phyloP scores from a whole-genome alignment of 2,888 invertebrate genomes.

The Acanthopleura granulata region DNA sequence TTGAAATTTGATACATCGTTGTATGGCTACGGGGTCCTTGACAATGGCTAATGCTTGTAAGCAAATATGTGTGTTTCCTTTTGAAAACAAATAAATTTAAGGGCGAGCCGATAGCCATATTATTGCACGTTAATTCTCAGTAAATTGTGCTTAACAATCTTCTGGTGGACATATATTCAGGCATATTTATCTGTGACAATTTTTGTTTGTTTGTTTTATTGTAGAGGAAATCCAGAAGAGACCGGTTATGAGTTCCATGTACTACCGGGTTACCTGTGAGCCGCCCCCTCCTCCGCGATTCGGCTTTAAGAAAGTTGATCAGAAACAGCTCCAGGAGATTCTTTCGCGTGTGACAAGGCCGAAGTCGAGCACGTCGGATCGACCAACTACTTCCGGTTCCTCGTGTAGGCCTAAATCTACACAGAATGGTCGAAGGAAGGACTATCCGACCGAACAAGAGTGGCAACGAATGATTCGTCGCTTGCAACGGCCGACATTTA shows the following conservation, averaged over 20 bases:
- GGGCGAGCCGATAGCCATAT: too few relatives aligned
- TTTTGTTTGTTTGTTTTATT: not conserved
- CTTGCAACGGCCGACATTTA: not conserved
- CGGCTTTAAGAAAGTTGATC: conserved; percentile 3
- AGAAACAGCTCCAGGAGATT: not conserved
- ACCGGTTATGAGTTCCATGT: not conserved
- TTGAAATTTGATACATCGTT: too few relatives aligned
- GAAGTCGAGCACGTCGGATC: not conserved
- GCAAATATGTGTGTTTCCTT: too few relatives aligned
- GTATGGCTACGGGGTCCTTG: too few relatives aligned
- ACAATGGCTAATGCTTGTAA: too few relatives aligned
- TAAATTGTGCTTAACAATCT: too few relatives aligned
- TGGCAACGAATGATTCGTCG: not conserved
- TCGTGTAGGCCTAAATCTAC: not conserved
- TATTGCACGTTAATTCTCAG: too few relatives aligned
- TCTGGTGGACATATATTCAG: too few relatives aligned
- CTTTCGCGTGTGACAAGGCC: not conserved
- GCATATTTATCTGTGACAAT: too few relatives aligned
- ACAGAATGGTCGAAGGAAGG: not conserved
- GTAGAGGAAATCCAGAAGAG: not conserved
- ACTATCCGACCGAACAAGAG: not conserved
- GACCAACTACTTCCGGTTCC: not conserved
- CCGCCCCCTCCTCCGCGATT: not conserved
- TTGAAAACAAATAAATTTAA: too few relatives aligned
- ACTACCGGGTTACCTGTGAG: not conserved